Conservation (phyloP, 2,888 invertebrate genomes). For the Watsonalla binaria region DNA sequence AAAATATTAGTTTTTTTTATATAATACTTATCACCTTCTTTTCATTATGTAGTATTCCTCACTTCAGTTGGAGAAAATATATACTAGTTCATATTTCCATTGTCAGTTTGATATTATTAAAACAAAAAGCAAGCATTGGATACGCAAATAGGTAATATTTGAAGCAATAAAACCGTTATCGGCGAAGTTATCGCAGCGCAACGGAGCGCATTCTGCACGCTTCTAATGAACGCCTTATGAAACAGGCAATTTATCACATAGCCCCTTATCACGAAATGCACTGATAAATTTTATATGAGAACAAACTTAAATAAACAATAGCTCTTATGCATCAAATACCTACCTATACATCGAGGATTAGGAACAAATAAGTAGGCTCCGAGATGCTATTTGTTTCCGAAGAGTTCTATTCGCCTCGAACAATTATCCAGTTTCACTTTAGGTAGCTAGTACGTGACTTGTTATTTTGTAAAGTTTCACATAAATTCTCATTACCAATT, state of each 20-base stretch:
- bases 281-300: conserved; percentile 69
- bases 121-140: conserved; percentile 46
- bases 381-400: conserved; percentile 37
- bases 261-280: conserved; percentile 66
- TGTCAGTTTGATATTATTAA: conserved; percentile 32
- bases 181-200: conserved; percentile 67
- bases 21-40: too few species aligned
- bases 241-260: conserved; percentile 78
- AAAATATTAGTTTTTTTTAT: too few species aligned
- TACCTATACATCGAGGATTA: conserved; percentile 12
- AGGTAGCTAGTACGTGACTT: conserved; percentile 52
- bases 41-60: too few species aligned
- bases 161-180: conserved; percentile 74
- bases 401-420: conserved; percentile 41
- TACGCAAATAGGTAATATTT: conserved; percentile 72
- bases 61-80: conserved; percentile 5
- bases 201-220: conserved; percentile 74
- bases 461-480: conserved; percentile 61
- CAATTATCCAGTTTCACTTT: conserved; percentile 60
- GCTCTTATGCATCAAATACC: conserved; percentile 31
- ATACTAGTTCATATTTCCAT: conserved; percentile 28
- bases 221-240: conserved; percentile 78
- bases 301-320: conserved; percentile 64
- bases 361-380: conserved; percentile 13
- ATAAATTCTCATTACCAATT: conserved; percentile 69